Evolutionary conservation across 2,797 vertebrate genomes (phyloP).

Genomic region (Acipenser transmontanus): DNA sequence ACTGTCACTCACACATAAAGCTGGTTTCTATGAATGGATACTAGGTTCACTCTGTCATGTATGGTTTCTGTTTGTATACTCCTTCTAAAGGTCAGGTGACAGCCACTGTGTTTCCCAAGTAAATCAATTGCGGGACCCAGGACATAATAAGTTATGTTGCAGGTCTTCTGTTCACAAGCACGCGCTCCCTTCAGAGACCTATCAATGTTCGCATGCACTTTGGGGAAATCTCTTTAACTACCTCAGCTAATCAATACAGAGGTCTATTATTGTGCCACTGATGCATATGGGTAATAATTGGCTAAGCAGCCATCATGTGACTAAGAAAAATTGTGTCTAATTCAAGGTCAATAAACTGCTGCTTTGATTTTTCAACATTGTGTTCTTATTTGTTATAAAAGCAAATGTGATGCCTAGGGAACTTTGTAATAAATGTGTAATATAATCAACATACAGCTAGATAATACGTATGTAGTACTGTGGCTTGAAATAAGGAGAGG

Average conservation of each 20-base stretch:
- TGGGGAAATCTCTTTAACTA: constrained; percentile 68
- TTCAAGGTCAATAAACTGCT: constrained; percentile 58
- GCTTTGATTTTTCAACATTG: constrained; percentile 43
- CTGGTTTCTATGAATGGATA: not conserved
- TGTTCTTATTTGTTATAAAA: constrained; percentile 53
- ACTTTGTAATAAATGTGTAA: constrained; percentile 52
- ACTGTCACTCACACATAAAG: constrained; percentile 7
- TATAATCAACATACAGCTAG: constrained; percentile 16
- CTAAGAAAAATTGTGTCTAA: constrained; percentile 66
- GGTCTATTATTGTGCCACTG: constrained; percentile 67
- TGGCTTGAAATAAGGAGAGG: no score
- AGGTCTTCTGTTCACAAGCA: constrained; percentile 36
- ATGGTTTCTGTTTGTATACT: constrained; percentile 33
- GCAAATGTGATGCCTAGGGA: constrained; percentile 44
- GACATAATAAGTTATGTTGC: constrained; percentile 67
- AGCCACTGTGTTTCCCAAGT: constrained; percentile 54
- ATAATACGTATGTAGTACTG: no score
- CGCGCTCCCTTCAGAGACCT: constrained; percentile 58
- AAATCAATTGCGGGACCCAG: constrained; percentile 68
- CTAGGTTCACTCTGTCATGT: constrained; percentile 34
- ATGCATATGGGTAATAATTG: constrained; percentile 63
- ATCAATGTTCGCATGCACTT: constrained; percentile 54
- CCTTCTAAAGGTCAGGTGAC: constrained; percentile 62
- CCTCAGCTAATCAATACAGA: constrained; percentile 73
- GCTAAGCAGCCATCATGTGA: constrained; percentile 65